Conservation (phyloP, 2,888 invertebrate species). For the Limnephilus lunatus region DNA sequence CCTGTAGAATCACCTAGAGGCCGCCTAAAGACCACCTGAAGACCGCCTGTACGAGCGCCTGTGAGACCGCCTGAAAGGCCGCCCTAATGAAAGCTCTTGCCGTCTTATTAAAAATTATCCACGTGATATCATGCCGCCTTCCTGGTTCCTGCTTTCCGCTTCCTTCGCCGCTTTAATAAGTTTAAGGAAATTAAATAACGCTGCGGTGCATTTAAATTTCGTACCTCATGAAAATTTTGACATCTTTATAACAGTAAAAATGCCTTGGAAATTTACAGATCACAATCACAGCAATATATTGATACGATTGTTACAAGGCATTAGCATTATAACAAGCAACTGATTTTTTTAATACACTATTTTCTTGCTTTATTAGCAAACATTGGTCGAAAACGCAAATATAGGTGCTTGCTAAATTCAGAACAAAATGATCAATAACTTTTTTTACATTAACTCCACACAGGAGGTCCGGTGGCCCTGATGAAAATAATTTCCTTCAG, state of each 20-base stretch:
- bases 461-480: no score
- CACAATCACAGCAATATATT: neutral
- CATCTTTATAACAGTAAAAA: neutral
- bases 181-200: neutral
- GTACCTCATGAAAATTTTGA: neutral
- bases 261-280: neutral
- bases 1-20: neutral
- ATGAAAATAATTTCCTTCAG: no score
- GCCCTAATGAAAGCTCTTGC: constrained; percentile 33
- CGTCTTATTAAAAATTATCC: constrained; percentile 51
- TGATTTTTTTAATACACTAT: no score
- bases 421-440: no score
- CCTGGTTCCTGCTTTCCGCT: neutral
- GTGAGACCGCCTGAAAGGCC: neutral
- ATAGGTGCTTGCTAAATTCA: no score
- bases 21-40: neutral
- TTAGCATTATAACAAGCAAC: no score
- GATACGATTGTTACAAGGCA: neutral
- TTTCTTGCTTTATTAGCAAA: no score
- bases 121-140: constrained; percentile 21
- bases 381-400: no score
- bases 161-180: neutral
- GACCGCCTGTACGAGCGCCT: neutral
- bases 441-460: no score
- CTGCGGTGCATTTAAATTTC: neutral